These are phyloP conservation scores for Antedon mediterranea DNA, from an alignment of 53 echinoderm and acorn worm genomes.

Conservation along the genomic window DNA sequence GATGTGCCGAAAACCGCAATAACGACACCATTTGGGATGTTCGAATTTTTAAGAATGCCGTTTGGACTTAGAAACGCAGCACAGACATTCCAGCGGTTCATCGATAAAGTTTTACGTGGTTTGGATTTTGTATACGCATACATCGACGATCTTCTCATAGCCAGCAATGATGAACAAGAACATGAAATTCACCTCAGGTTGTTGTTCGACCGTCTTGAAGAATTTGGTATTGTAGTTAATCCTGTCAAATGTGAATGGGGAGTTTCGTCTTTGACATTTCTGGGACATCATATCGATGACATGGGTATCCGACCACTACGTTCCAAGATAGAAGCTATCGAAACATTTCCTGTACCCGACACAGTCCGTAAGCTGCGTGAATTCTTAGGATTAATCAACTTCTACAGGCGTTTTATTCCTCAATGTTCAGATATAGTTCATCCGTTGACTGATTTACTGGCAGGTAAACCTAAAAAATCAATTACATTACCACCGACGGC, in stretches of 20 bases:
- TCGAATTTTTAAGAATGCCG: slow-evolving; percentile 28
- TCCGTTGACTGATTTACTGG: slow-evolving; percentile 17
- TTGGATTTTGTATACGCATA: slow-evolving; percentile 30
- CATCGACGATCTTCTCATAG: slow-evolving; percentile 33
- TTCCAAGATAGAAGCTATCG: not conserved
- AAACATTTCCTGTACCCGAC: not conserved
- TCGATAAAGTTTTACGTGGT: slow-evolving; percentile 18
- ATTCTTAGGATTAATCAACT: not conserved
- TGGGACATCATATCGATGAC: slow-evolving; percentile 24
- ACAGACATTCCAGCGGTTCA: slow-evolving; percentile 27
- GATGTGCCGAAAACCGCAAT: slow-evolving; percentile 28
- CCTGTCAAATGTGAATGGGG: slow-evolving; percentile 18
- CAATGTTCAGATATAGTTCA: slow-evolving; percentile 11
- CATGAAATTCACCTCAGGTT: slow-evolving; percentile 7
- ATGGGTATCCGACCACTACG: not conserved
- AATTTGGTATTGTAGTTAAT: slow-evolving; percentile 25
- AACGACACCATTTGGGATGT: slow-evolving; percentile 29
- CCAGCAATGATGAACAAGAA: slow-evolving; percentile 17
- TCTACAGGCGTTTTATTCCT: slow-evolving; percentile 13
- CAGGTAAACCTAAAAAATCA: slow-evolving; percentile 2
- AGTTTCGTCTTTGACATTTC: slow-evolving; percentile 3
- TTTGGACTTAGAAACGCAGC: slow-evolving; percentile 33
- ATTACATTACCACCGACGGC: not conserved
- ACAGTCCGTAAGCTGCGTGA: not conserved
- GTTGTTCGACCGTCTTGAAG: slow-evolving; percentile 11